These are phyloP conservation scores for Dicyrtoma fusca DNA, from an alignment of 2,888 invertebrate genomes.

Conservation along the genomic window DNA sequence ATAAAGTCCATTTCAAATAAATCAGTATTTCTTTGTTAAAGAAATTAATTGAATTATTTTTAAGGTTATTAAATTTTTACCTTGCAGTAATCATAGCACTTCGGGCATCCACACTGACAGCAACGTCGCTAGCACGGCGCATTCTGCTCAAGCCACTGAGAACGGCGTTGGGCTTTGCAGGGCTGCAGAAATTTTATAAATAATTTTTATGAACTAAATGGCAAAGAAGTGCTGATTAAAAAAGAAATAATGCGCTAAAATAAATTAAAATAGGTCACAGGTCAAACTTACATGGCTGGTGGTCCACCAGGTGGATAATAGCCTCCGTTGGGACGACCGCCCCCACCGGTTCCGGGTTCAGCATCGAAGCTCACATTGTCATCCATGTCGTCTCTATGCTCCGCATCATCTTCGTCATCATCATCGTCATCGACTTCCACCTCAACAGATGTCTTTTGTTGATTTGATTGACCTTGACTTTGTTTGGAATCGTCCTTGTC, in stretches of 20 bases:
- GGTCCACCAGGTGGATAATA: slow-evolving; percentile 56
- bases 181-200: slow-evolving; percentile 35
- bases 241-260: not conserved
- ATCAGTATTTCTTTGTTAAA: not conserved
- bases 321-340: slow-evolving; percentile 52
- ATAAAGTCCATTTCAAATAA: not conserved
- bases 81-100: slow-evolving; percentile 56
- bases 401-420: slow-evolving; percentile 42
- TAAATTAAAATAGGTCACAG: not conserved
- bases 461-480: no score
- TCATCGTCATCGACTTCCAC: slow-evolving; percentile 43
- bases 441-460: not conserved
- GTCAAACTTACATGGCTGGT: slow-evolving; percentile 50
- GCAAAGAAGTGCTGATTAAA: not conserved
- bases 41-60: not conserved
- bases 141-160: slow-evolving; percentile 54
- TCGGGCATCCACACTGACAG: slow-evolving; percentile 55
- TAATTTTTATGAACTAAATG: not conserved
- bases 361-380: slow-evolving; percentile 50
- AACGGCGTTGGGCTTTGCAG: slow-evolving; percentile 54
- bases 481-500: slow-evolving; percentile 16
- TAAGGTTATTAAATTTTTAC: slow-evolving; percentile 27
- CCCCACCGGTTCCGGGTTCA: slow-evolving; percentile 53
- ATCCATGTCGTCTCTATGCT: slow-evolving; percentile 30
- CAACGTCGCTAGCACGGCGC: slow-evolving; percentile 52